Percentiles rank a stretch among this genome's conserved stretches.
These are phyloP conservation scores for Drosophila repleta DNA, from an alignment of 1,140 invertebrate genomes.

Conservation along the genomic window DNA sequence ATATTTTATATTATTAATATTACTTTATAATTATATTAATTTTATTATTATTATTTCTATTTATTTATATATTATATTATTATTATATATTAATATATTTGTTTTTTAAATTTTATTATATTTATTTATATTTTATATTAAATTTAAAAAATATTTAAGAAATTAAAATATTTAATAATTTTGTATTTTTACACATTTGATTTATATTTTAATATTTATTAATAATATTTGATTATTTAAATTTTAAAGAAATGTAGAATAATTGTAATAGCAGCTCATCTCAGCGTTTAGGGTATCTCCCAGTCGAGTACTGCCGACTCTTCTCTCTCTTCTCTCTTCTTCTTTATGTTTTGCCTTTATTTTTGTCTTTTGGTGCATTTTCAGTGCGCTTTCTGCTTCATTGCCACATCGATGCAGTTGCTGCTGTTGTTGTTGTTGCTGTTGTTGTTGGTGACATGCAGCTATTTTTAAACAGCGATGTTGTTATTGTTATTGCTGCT, in stretches of 20 bases:
- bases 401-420: conserved; percentile 17
- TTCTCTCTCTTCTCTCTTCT: too few relatives aligned
- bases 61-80: neutral
- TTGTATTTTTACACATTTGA: too few relatives aligned
- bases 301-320: too few relatives aligned
- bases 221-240: too few relatives aligned
- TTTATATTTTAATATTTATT: too few relatives aligned
- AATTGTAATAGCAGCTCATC: neutral
- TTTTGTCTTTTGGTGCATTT: conserved; percentile 59
- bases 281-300: neutral
- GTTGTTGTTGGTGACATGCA: conserved; percentile 65
- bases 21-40: too few relatives aligned
- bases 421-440: conserved; percentile 26
- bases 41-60: neutral
- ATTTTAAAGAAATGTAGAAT: neutral
- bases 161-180: too few relatives aligned
- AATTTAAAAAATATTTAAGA: too few relatives aligned
- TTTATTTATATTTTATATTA: neutral
- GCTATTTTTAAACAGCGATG: conserved; percentile 70
- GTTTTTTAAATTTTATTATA: neutral
- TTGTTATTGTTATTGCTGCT: conserved; percentile 6
- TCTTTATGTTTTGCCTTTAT: conserved; percentile 23
- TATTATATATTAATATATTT: neutral
- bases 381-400: conserved; percentile 28
- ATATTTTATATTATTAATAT: too few relatives aligned